These are phyloP conservation scores for Mylabris phalerata DNA, from an alignment of 1,140 invertebrate species.

Conservation along the genomic window DNA sequence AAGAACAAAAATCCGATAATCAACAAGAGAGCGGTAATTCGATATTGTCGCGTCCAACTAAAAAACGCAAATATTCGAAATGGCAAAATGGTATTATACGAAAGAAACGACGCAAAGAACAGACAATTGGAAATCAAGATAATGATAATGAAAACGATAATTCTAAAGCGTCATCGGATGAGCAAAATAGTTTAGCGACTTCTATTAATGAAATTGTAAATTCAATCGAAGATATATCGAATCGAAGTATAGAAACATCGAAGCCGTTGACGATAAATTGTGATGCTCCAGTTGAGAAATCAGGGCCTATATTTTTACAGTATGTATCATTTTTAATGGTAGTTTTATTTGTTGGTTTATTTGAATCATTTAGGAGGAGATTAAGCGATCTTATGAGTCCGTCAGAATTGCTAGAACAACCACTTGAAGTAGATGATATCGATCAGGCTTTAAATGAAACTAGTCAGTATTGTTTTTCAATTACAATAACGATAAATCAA, in stretches of 20 bases:
- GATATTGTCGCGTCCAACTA: neutral
- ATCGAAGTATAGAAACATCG: neutral
- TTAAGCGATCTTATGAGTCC: slow-evolving; percentile 36
- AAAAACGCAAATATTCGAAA: slow-evolving; percentile 13
- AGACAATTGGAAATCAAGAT: slow-evolving; percentile 2
- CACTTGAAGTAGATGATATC: slow-evolving; percentile 38
- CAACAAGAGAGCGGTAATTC: neutral
- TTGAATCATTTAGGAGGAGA: slow-evolving; percentile 28
- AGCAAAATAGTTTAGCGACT: neutral
- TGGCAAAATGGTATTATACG: slow-evolving; percentile 36
- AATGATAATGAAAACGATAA: neutral
- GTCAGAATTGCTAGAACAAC: slow-evolving; percentile 37
- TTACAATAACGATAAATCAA: neutral
- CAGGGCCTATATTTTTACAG: slow-evolving; percentile 21
- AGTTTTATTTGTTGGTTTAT: slow-evolving; percentile 9
- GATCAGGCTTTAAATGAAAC: slow-evolving; percentile 37
- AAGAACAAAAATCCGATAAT: slow-evolving; percentile 6
- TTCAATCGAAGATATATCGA: neutral
- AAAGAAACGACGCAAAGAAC: slow-evolving; percentile 21
- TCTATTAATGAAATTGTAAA: neutral
- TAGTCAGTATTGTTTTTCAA: slow-evolving; percentile 20
- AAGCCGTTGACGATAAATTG: slow-evolving; percentile 34
- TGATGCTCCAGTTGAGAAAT: slow-evolving; percentile 20
- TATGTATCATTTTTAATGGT: slow-evolving; percentile 12
- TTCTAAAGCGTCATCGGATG: neutral